A percentile compares a stretch with the other conserved stretches of the same genome.
phyloP scores from a whole-genome alignment of 2,113 vertebrate genomes.

The Manacus vitellinus region DNA sequence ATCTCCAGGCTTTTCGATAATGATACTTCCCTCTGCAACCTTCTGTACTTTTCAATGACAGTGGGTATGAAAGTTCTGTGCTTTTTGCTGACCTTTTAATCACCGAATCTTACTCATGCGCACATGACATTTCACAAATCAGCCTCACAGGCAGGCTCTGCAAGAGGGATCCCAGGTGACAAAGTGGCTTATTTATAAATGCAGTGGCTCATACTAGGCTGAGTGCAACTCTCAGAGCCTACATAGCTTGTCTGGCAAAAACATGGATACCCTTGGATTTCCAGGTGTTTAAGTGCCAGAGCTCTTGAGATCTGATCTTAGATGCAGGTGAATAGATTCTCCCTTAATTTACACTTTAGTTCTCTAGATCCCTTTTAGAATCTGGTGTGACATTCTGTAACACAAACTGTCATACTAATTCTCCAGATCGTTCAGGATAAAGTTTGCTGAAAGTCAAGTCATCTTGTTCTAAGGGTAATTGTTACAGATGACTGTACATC shows the following conservation, averaged over 20 bases:
- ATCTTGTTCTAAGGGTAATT: neutral
- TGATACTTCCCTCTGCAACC: neutral
- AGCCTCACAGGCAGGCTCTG: neutral
- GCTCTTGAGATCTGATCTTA: neutral
- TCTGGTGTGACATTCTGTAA: neutral
- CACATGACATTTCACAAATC: neutral
- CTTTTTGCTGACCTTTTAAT: neutral
- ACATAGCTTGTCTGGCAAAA: neutral
- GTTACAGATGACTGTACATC: neutral
- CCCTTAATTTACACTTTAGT: neutral
- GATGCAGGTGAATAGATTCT: accelerated
- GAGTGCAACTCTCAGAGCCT: neutral
- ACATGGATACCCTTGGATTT: neutral
- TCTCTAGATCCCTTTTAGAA: neutral
- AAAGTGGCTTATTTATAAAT: neutral
- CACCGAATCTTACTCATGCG: neutral
- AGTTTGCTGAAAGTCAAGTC: neutral
- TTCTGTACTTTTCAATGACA: neutral
- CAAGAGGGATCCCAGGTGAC: neutral
- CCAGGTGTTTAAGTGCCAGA: neutral
- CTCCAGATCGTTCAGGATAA: neutral
- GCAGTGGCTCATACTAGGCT: neutral
- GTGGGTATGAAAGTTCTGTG: neutral
- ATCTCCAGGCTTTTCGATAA: neutral
- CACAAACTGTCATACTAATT: neutral